phyloP scores from a whole-genome alignment of 2,888 invertebrate genomes.

The Nipponacmea schrenckii region DNA sequence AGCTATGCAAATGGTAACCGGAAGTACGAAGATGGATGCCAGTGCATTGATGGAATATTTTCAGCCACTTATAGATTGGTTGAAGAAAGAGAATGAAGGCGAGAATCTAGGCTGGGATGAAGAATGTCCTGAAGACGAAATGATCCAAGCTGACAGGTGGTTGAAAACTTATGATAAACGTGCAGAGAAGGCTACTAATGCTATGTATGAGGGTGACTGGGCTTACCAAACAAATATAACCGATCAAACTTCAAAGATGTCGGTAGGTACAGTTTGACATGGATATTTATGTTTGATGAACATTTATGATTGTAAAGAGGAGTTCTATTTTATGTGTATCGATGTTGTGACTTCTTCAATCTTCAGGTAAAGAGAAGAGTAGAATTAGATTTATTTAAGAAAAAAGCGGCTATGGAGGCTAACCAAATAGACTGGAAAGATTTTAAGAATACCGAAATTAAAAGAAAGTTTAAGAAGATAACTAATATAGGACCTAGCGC shows the following conservation, averaged over 20 bases:
- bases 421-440: constrained; percentile 80
- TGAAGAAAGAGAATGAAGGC: constrained; percentile 71
- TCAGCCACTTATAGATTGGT: constrained; percentile 80
- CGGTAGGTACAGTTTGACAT: background rate
- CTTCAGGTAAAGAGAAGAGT: constrained; percentile 18
- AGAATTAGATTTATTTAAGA: constrained; percentile 72
- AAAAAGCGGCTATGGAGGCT: constrained; percentile 81
- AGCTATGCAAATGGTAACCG: constrained; percentile 82
- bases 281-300: too few relatives aligned
- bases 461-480: constrained; percentile 80
- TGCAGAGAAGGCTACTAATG: constrained; percentile 32
- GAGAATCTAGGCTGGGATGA: constrained; percentile 37
- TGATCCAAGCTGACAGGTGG: constrained; percentile 41
- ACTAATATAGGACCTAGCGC: constrained; percentile 80
- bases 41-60: constrained; percentile 83
- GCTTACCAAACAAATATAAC: constrained; percentile 18
- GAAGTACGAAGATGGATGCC: constrained; percentile 76
- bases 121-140: constrained; percentile 32
- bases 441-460: constrained; percentile 76
- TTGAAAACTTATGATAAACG: constrained; percentile 38
- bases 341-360: too few relatives aligned
- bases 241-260: constrained; percentile 4
- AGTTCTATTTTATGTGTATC: too few relatives aligned
- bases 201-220: constrained; percentile 20
- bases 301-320: too few relatives aligned